phyloP scores from a whole-genome alignment of 2,113 vertebrate species.

The Xerus inauris region DNA sequence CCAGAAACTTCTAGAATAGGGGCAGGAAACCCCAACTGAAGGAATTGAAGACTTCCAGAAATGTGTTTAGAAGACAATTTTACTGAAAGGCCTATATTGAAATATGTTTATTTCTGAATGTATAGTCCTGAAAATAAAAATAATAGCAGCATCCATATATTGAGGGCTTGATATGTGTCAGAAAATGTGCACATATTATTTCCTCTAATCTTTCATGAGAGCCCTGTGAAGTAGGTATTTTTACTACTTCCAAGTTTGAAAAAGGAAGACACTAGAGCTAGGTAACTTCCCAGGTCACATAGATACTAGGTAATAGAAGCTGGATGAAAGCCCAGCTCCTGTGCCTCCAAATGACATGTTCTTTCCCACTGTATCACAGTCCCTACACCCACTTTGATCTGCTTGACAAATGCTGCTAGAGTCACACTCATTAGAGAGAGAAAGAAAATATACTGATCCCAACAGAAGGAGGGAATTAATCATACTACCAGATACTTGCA shows the following conservation, averaged over 20 bases:
- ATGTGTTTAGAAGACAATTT: background rate
- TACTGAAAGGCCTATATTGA: background rate
- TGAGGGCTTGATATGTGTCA: background rate
- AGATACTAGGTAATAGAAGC: background rate
- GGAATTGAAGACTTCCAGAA: background rate
- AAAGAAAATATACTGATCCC: background rate
- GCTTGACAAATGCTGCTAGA: background rate
- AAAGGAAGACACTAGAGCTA: background rate
- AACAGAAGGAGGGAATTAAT: background rate
- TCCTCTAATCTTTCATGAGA: background rate
- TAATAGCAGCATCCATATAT: background rate
- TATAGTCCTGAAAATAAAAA: slow-evolving; percentile 26
- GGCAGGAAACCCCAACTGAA: background rate
- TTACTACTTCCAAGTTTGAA: background rate
- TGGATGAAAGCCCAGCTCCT: background rate
- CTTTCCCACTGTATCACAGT: background rate
- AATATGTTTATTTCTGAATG: background rate
- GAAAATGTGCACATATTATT: background rate
- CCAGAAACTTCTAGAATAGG: background rate
- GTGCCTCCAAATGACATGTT: background rate
- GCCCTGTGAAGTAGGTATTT: background rate
- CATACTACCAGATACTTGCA: background rate
- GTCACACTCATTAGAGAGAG: background rate
- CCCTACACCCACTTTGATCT: background rate
- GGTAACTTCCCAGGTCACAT: background rate